These are phyloP conservation scores for Pinctada fucata DNA, from an alignment of 2,888 invertebrate genomes.

Conservation along the genomic window DNA sequence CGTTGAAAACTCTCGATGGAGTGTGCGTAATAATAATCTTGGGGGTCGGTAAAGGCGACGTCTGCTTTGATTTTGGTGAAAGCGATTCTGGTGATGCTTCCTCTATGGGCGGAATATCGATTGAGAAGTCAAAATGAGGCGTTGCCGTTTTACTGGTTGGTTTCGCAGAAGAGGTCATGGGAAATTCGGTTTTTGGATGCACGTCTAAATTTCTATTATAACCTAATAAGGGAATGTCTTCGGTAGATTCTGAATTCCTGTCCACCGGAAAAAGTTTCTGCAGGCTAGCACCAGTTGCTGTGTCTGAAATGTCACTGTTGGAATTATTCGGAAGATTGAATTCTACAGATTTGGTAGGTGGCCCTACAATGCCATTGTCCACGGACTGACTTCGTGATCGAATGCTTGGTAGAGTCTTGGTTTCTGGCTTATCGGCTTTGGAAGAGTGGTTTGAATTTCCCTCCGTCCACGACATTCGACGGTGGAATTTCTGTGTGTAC, in stretches of 20 bases:
- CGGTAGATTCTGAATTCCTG: background rate
- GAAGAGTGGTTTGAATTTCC: constrained; percentile 5
- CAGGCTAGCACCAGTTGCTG: too few species aligned
- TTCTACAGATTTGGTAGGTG: constrained; percentile 5
- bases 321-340: constrained; percentile 4
- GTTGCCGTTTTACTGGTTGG: background rate
- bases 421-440: background rate
- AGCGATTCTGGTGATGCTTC: too few species aligned
- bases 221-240: background rate
- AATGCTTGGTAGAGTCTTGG: background rate
- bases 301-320: background rate
- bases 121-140: background rate
- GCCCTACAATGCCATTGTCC: background rate
- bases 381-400: background rate
- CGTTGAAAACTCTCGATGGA: too few species aligned
- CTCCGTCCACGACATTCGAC: constrained; percentile 30
- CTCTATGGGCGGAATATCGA: too few species aligned
- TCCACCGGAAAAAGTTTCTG: background rate
- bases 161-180: constrained; percentile 13
- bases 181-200: background rate
- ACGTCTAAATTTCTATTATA: background rate
- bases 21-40: too few species aligned
- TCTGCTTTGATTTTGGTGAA: too few species aligned
- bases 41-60: too few species aligned
- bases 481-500: constrained; percentile 25